phyloP scores from a whole-genome alignment of 2,113 vertebrate genomes.

The Hiodon alosoides region DNA sequence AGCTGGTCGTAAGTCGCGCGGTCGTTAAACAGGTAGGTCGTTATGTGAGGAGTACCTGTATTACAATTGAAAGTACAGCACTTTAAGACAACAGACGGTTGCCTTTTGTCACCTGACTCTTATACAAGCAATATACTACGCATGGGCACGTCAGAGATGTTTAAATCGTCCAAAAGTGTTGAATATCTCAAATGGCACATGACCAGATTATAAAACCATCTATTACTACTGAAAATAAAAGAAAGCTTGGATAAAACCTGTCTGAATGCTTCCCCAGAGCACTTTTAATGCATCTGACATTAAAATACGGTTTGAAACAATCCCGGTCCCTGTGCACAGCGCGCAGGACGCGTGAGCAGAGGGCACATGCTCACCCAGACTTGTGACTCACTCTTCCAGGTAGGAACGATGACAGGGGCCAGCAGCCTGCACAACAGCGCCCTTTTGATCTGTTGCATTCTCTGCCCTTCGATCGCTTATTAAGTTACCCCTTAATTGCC shows the following conservation, averaged over 20 bases:
- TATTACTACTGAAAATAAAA: not conserved
- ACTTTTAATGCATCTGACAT: constrained; percentile 15
- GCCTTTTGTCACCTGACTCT: not conserved
- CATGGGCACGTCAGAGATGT: not conserved
- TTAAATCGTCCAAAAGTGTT: not conserved
- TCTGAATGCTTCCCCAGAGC: constrained; percentile 17
- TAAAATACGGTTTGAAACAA: constrained; percentile 15
- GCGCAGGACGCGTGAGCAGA: constrained; percentile 28
- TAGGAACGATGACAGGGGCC: constrained; percentile 29
- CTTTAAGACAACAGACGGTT: no score
- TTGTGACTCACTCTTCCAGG: constrained; percentile 55
- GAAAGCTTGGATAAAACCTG: constrained; percentile 20
- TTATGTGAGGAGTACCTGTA: no score
- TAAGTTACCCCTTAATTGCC: constrained; percentile 61
- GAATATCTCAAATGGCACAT: not conserved
- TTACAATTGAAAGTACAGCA: no score
- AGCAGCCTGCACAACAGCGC: constrained; percentile 45
- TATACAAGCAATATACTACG: not conserved
- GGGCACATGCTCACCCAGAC: constrained; percentile 30
- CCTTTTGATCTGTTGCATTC: constrained; percentile 53
- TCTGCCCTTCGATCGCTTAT: constrained; percentile 51
- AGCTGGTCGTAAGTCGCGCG: no score
- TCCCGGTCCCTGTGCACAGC: constrained; percentile 5
- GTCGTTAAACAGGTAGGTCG: no score
- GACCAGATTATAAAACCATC: not conserved